phyloP scores from a whole-genome alignment of 2,113 vertebrate species.

The Maccullochella peelii region DNA sequence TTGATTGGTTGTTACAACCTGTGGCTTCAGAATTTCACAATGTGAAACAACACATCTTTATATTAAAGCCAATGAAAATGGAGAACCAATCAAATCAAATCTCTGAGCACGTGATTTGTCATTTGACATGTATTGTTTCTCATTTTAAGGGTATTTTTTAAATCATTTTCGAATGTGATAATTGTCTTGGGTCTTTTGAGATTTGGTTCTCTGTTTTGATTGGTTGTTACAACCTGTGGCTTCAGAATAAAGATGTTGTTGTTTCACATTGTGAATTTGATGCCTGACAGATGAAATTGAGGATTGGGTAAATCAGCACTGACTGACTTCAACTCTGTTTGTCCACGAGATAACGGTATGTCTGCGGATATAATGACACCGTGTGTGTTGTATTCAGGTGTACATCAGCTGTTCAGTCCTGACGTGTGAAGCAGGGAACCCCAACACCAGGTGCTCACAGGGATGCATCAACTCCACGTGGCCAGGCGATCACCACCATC shows the following conservation, averaged over 20 bases:
- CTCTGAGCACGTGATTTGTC: no score
- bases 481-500: rapidly evolving
- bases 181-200: background rate
- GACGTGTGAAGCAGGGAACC: constrained; percentile 74
- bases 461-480: constrained; percentile 63
- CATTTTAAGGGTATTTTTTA: no score
- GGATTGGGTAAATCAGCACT: no score
- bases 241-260: no score
- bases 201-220: no score
- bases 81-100: no score
- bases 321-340: background rate
- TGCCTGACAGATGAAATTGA: no score
- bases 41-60: background rate
- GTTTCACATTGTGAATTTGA: no score
- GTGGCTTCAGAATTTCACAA: no score
- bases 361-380: background rate
- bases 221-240: background rate
- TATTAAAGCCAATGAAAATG: background rate
- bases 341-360: rapidly evolving
- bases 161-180: no score
- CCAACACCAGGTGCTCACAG: constrained; percentile 71
- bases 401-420: constrained; percentile 77
- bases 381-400: constrained; percentile 55
- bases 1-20: no score
- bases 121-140: no score